These are phyloP conservation scores for Leucoraja ocellata DNA, from an alignment of 2,797 vertebrate species.

Conservation along the genomic window DNA sequence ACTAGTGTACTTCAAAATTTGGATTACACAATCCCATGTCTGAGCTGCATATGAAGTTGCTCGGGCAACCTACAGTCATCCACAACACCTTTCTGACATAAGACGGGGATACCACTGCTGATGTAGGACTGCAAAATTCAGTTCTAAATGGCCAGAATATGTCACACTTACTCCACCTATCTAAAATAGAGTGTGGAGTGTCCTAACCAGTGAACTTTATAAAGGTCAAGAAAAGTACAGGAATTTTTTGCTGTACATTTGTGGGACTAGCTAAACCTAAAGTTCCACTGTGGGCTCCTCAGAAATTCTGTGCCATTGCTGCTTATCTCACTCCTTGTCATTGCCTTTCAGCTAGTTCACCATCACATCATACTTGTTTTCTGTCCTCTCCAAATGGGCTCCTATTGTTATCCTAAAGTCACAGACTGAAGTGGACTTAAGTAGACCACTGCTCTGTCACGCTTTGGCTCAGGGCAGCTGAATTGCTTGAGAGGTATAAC, in stretches of 20 bases:
- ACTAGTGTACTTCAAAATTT: background rate
- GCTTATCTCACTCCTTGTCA: background rate
- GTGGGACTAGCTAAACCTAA: background rate
- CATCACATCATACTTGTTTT: background rate
- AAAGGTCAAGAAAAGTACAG: background rate
- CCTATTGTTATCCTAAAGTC: background rate
- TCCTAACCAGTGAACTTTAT: background rate
- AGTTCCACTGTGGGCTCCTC: background rate
- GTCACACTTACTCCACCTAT: background rate
- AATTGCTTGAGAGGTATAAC: background rate
- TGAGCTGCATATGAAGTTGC: background rate
- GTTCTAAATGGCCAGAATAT: background rate
- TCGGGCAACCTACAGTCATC: background rate
- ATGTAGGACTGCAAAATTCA: background rate
- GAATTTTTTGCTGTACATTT: background rate
- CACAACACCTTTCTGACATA: background rate
- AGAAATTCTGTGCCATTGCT: background rate
- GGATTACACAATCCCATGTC: background rate
- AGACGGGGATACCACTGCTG: background rate
- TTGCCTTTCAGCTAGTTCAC: background rate
- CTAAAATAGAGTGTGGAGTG: background rate
- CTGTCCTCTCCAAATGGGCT: background rate
- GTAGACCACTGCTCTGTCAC: background rate
- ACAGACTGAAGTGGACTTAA: background rate
- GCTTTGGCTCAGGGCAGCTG: background rate